Percentiles rank a stretch among this genome's conserved stretches.
These are phyloP conservation scores for Halisarca cf. caerulea DNA, from an alignment of 37 sponge, comb jelly and placozoan genomes.

Conservation along the genomic window DNA sequence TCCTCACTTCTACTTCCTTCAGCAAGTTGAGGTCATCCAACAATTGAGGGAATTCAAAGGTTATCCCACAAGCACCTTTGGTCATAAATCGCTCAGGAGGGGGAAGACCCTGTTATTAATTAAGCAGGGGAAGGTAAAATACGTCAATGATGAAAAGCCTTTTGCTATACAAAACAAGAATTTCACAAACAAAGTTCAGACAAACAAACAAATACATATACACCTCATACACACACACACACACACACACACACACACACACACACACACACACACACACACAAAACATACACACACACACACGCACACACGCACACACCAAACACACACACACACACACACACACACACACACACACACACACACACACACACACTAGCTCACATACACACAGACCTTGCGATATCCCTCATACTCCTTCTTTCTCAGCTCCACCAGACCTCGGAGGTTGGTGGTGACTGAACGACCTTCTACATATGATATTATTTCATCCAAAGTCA, in stretches of 20 bases:
- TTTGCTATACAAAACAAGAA: too few species aligned
- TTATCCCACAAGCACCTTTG: conserved; percentile 58
- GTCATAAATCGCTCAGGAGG: conserved; percentile 88
- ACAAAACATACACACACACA: too few species aligned
- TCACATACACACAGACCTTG: conserved; percentile 37
- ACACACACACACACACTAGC: too few species aligned
- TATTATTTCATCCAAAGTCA: conserved; percentile 77
- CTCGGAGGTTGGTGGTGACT: conserved; percentile 75
- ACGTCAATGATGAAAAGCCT: neutral
- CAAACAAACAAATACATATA: too few species aligned
- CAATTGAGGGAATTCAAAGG: conserved; percentile 65
- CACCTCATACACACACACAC: too few species aligned
- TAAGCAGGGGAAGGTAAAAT: neutral
- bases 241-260: too few species aligned
- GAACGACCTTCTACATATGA: conserved; percentile 74
- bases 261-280: too few species aligned
- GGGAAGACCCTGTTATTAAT: conserved; percentile 54
- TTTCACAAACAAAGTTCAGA: too few species aligned
- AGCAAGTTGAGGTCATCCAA: conserved; percentile 82
- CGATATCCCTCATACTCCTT: conserved; percentile 71
- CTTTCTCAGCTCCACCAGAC: conserved; percentile 73
- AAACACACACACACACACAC: too few species aligned
- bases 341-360: too few species aligned
- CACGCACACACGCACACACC: too few species aligned
- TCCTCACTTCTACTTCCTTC: conserved; percentile 52